These are phyloP conservation scores for Botia kubotai DNA, from an alignment of 2,797 vertebrate species.

Conservation along the genomic window DNA sequence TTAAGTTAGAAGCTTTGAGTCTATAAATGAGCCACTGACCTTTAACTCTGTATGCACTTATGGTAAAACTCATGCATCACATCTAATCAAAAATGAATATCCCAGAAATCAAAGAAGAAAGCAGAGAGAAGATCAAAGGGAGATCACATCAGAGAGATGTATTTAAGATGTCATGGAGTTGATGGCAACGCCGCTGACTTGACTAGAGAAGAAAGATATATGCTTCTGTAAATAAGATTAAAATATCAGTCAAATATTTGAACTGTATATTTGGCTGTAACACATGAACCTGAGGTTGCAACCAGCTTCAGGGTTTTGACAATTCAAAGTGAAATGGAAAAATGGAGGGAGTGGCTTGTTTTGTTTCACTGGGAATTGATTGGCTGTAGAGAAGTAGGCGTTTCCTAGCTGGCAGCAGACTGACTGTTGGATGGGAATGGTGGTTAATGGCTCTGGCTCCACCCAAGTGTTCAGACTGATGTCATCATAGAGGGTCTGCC, in stretches of 20 bases:
- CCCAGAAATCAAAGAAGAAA: slow-evolving; percentile 48
- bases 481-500: too few relatives aligned
- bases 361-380: too few relatives aligned
- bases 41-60: slow-evolving; percentile 35
- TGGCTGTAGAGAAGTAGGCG: too few relatives aligned
- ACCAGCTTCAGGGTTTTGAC: too few relatives aligned
- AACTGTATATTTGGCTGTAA: not conserved
- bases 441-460: too few relatives aligned
- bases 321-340: too few relatives aligned
- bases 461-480: too few relatives aligned
- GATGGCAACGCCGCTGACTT: slow-evolving; percentile 27
- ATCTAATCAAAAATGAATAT: slow-evolving; percentile 56
- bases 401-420: too few relatives aligned
- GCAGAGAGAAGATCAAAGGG: slow-evolving; percentile 53
- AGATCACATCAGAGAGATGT: slow-evolving; percentile 53
- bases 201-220: slow-evolving; percentile 12
- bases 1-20: slow-evolving; percentile 16
- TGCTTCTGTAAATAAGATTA: not conserved
- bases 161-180: slow-evolving; percentile 45
- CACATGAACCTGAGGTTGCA: not conserved
- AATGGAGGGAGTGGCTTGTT: too few relatives aligned
- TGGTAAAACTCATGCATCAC: slow-evolving; percentile 21
- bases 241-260: not conserved
- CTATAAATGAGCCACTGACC: slow-evolving; percentile 41
- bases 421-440: too few relatives aligned